These are phyloP conservation scores for Cinclus mexicanus DNA, from an alignment of 2,113 vertebrate species.

Conservation along the genomic window DNA sequence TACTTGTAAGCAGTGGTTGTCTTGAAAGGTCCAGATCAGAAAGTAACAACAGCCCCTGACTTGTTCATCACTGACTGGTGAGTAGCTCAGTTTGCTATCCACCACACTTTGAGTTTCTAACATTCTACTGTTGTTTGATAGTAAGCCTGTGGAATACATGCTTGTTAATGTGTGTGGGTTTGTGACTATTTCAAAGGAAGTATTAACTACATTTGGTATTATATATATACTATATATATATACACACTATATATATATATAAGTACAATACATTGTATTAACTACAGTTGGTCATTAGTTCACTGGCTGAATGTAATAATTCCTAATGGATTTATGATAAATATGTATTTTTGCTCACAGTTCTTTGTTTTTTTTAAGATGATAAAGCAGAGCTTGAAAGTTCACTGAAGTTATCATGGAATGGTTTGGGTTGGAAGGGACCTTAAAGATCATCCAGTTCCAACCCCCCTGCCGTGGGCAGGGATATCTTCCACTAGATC, in stretches of 20 bases:
- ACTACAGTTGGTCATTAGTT: background rate
- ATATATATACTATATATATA: too few species aligned
- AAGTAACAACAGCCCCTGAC: fast-evolving
- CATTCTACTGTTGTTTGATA: background rate
- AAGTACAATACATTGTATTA: background rate
- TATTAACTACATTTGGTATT: background rate
- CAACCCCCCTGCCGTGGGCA: background rate
- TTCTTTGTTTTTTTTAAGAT: background rate
- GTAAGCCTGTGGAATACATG: background rate
- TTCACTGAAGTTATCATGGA: background rate
- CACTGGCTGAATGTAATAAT: background rate
- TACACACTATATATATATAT: too few species aligned
- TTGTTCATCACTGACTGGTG: background rate
- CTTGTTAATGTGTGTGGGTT: background rate
- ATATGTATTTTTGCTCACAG: background rate
- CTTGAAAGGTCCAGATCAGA: background rate
- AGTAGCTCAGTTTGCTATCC: background rate
- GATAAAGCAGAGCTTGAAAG: background rate
- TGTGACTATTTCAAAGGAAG: background rate
- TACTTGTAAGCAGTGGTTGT: background rate
- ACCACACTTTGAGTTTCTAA: background rate
- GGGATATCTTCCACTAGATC: background rate
- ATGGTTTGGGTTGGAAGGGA: background rate
- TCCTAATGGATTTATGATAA: background rate
- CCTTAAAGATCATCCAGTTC: background rate